Conservation (phyloP, 1,140 invertebrate species). For the Lasaia peninsularis region DNA sequence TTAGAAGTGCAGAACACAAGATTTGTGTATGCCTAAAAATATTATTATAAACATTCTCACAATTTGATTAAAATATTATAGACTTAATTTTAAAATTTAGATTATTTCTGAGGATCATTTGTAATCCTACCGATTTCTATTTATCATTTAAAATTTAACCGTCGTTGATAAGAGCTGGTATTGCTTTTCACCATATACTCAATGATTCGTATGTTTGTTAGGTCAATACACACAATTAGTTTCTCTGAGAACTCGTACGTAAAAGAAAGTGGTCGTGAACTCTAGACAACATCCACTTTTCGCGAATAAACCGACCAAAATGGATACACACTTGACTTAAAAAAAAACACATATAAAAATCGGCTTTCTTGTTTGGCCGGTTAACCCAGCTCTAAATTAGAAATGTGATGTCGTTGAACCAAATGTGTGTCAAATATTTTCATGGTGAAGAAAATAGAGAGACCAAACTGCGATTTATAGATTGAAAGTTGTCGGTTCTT, state of each 20-base stretch:
- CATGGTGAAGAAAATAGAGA: too few species aligned
- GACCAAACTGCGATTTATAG: too few species aligned
- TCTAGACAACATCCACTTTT: conserved; percentile 14
- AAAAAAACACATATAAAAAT: background rate
- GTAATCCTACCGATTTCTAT: too few species aligned
- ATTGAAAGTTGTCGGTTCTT: too few species aligned
- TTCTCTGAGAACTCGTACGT: conserved; percentile 22
- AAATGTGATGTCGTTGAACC: conserved; percentile 26
- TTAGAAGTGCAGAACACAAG: too few species aligned
- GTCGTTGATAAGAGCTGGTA: background rate
- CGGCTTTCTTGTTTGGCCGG: conserved; percentile 12
- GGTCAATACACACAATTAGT: conserved; percentile 18
- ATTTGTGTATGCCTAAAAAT: too few species aligned
- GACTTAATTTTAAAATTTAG: too few species aligned
- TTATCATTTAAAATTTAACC: too few species aligned
- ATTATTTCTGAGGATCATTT: too few species aligned
- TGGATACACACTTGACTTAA: background rate
- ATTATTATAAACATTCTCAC: too few species aligned
- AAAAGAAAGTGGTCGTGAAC: conserved; percentile 25
- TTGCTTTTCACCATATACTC: background rate
- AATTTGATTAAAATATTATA: too few species aligned
- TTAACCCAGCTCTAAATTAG: conserved; percentile 24
- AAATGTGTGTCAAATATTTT: conserved; percentile 17
- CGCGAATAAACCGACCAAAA: conserved; percentile 18
- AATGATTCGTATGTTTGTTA: background rate